These are phyloP conservation scores for Isotomurus palustris DNA, from an alignment of 2,888 invertebrate species.

Conservation along the genomic window DNA sequence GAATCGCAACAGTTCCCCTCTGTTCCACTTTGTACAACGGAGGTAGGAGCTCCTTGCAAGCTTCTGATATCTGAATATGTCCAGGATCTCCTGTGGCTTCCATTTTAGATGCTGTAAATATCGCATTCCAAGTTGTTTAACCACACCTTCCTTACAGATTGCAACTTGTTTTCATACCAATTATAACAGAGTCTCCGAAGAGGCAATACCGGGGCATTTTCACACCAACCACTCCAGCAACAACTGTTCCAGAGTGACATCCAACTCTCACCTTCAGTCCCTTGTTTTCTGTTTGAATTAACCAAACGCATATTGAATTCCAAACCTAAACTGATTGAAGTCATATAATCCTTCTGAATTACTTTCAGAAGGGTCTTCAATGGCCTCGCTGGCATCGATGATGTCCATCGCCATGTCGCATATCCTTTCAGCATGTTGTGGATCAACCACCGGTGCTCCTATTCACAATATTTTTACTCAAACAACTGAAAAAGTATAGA, in stretches of 20 bases:
- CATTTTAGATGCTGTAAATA: conserved; percentile 71
- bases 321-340: neutral
- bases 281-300: neutral
- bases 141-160: neutral
- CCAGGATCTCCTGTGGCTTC: conserved; percentile 87
- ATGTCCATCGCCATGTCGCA: conserved; percentile 95
- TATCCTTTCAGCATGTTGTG: conserved; percentile 83
- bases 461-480: neutral
- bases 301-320: neutral
- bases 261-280: conserved; percentile 72
- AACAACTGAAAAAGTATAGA: neutral
- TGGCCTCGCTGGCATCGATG: conserved; percentile 73
- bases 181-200: conserved; percentile 87
- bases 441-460: conserved; percentile 76
- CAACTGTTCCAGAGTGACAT: conserved; percentile 85
- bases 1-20: conserved; percentile 10
- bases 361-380: conserved; percentile 32
- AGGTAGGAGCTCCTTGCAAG: conserved; percentile 72
- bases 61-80: conserved; percentile 91
- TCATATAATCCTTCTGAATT: neutral
- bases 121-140: neutral
- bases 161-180: conserved; percentile 49
- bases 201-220: conserved; percentile 85
- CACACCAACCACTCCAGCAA: conserved; percentile 61
- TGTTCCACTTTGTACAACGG: conserved; percentile 56